phyloP scores from a whole-genome alignment of 1,140 invertebrate genomes.

The Heliconius hermathena region DNA sequence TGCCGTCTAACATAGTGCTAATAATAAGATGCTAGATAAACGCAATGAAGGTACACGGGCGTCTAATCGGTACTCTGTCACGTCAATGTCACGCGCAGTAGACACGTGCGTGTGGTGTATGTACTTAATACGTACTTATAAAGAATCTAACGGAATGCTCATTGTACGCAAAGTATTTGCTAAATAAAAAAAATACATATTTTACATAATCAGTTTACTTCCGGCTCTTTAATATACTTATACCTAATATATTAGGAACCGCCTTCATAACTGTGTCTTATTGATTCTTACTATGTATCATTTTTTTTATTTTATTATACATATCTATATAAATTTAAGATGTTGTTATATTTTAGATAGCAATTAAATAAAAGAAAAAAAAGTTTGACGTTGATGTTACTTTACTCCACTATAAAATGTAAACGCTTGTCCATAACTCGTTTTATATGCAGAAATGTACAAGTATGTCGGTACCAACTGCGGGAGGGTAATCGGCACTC shows the following conservation, averaged over 20 bases:
- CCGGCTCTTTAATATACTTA: too few relatives aligned
- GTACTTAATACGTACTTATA: background rate
- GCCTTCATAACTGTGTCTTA: too few relatives aligned
- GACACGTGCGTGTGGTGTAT: conserved; percentile 47
- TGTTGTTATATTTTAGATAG: too few relatives aligned
- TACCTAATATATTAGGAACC: too few relatives aligned
- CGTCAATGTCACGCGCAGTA: conserved; percentile 54
- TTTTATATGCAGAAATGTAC: conserved; percentile 25
- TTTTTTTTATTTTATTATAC: too few relatives aligned
- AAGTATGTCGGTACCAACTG: conserved; percentile 2
- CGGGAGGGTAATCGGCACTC: conserved; percentile 4
- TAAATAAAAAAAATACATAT: too few relatives aligned
- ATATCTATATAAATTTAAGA: too few relatives aligned
- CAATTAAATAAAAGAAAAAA: too few relatives aligned
- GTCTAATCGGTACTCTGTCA: conserved; percentile 68
- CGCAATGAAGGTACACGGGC: conserved; percentile 35
- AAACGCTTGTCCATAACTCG: background rate
- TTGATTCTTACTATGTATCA: background rate
- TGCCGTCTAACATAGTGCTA: background rate
- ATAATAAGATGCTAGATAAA: conserved; percentile 10
- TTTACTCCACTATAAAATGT: background rate
- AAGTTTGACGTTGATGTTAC: background rate
- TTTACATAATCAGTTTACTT: too few relatives aligned
- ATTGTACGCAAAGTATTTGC: too few relatives aligned
- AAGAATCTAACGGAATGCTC: too few relatives aligned